Conservation (phyloP, 2,888 invertebrate species). For the Brenthis ino region DNA sequence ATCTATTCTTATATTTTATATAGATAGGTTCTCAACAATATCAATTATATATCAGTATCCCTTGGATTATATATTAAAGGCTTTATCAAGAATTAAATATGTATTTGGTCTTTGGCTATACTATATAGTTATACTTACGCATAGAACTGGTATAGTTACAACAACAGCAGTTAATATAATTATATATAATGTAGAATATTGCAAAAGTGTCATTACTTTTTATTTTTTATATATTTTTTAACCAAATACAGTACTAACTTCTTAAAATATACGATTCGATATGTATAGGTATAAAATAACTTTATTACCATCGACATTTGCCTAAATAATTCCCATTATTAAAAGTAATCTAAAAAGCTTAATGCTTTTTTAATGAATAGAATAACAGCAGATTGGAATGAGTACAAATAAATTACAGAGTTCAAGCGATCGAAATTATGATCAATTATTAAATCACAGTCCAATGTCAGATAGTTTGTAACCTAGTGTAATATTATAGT, state of each 20-base stretch:
- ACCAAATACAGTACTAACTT: not conserved
- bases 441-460: constrained; percentile 11
- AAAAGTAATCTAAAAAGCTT: not conserved
- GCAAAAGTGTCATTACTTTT: not conserved
- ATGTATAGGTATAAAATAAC: constrained; percentile 5
- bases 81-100: too few species aligned
- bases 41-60: too few species aligned
- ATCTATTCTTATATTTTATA: too few species aligned
- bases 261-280: not conserved
- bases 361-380: constrained; percentile 18
- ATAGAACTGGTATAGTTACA: constrained; percentile 19
- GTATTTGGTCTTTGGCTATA: too few species aligned
- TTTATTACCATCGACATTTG: not conserved
- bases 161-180: not conserved
- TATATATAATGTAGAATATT: not conserved
- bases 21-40: too few species aligned
- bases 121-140: constrained; percentile 21
- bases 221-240: not conserved
- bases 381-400: not conserved
- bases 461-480: constrained; percentile 9
- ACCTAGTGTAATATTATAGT: not conserved
- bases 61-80: too few species aligned
- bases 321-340: not conserved
- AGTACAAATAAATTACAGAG: constrained; percentile 11
- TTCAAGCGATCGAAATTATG: constrained; percentile 13